Conservation (phyloP, 2,113 vertebrate genomes). For the Hippocampus mohnikei region DNA sequence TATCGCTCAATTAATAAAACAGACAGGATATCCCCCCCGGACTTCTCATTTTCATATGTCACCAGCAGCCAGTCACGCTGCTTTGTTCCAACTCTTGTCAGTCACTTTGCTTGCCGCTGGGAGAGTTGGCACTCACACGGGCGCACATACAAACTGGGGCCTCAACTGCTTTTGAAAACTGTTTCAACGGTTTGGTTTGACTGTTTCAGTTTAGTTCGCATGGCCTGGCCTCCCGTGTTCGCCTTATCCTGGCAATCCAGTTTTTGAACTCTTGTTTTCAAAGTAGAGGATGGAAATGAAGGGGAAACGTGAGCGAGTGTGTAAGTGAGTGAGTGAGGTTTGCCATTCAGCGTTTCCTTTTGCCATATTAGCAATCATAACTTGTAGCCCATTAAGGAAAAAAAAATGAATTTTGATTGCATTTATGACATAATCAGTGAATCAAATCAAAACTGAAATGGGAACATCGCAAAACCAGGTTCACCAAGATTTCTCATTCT, state of each 20-base stretch:
- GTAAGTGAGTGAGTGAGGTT: conserved; percentile 29
- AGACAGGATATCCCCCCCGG: too few relatives aligned
- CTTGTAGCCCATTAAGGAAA: neutral
- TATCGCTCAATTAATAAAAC: too few relatives aligned
- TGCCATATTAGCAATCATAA: neutral
- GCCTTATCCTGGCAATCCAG: conserved; percentile 46
- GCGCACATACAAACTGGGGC: too few relatives aligned
- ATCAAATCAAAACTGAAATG: neutral
- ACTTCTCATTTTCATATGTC: too few relatives aligned
- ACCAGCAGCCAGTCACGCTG: too few relatives aligned
- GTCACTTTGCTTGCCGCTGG: too few relatives aligned
- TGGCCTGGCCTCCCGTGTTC: conserved; percentile 32
- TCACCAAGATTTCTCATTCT: too few relatives aligned
- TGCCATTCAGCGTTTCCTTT: conserved; percentile 7
- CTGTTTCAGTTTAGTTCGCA: neutral
- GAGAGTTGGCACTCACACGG: too few relatives aligned
- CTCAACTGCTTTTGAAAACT: too few relatives aligned
- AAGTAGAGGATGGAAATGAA: conserved; percentile 59
- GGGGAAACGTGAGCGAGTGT: conserved; percentile 42
- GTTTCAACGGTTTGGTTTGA: too few relatives aligned
- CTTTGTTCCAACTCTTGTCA: too few relatives aligned
- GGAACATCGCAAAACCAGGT: neutral
- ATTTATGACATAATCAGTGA: neutral
- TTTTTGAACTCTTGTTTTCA: conserved; percentile 73
- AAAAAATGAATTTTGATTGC: neutral